Base-by-base conservation (phyloP, 2,113 vertebrate species). In the Cinclus mexicanus region DNA sequence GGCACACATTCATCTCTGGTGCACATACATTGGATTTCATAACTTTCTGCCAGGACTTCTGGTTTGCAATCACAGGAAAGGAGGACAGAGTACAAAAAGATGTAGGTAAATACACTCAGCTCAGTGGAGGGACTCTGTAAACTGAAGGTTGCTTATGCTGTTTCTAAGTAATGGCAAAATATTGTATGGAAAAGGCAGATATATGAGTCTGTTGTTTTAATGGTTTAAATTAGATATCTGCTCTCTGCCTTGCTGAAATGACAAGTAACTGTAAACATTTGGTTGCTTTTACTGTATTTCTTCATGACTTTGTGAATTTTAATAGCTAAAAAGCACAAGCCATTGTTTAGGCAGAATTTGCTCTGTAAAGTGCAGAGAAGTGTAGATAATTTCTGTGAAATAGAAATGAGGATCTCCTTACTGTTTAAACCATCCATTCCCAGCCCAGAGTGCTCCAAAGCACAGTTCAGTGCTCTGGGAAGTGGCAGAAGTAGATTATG, bases 381-480 rank as follows among this genome's bases (percentile, higher is more conserved):
- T 26, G 35, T 11, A 69, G 12, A 2, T n/a, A 8, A 37, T 83
- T 83, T 59, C 8, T 75, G 1, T 68, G 33, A 52, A 52, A 26
- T 6, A 44, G 46, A 60, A 60, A 1, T 1, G 1, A 57, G 26
- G 28, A 67, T 18, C 7, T 6, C n/a, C 14, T 47, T 72, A 35
- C 5, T 35, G 5, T 77, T 90, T 63, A 57, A 68, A 65, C 12
- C 23, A 24, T 8, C 42, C 0, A 0, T 77, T 94, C 28, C 11
- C 39, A 81, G 9, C 6, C 18, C 2, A 1, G 8, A 74, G 29
- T 52, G 25, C 35, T 61, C 70, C 33, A 70, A 14, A 57, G 26
- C 0, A 0, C 29, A 25, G 60, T 35, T 80, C 33, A 55, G 33
- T 0, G 1, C 13, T 85, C 14, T 8, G 6, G 42, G 39, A 28